Percentiles rank a stretch among this genome's conserved stretches.
phyloP scores from a whole-genome alignment of 2,113 vertebrate genomes.

The Sinosuthora webbiana region DNA sequence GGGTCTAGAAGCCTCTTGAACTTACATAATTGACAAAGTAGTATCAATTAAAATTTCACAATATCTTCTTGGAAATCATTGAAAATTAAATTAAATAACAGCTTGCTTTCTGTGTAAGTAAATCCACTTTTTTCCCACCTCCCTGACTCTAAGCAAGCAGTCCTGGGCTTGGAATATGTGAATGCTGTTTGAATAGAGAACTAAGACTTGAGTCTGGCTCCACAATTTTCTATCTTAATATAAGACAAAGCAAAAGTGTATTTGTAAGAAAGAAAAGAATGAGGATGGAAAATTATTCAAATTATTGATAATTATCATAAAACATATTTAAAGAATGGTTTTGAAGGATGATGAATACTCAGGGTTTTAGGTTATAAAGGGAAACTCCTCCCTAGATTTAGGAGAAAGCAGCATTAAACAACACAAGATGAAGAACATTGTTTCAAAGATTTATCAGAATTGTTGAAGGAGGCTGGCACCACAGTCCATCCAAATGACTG shows the following conservation, averaged over 20 bases:
- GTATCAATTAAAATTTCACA: background rate
- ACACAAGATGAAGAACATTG: background rate
- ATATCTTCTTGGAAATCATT: background rate
- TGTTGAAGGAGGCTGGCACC: background rate
- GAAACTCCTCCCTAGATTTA: background rate
- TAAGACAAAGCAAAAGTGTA: background rate
- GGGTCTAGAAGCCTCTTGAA: background rate
- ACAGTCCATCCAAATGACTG: background rate
- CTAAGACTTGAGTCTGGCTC: background rate
- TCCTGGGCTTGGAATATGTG: background rate
- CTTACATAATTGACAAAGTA: background rate
- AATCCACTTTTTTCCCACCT: background rate
- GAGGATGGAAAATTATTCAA: background rate
- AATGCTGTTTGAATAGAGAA: background rate
- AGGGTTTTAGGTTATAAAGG: background rate
- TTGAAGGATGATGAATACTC: background rate
- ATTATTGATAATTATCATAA: background rate
- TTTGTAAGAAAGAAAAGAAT: background rate
- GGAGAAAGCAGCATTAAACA: background rate
- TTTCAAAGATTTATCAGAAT: slow-evolving; percentile 7
- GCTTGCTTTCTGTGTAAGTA: background rate
- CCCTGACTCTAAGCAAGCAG: background rate
- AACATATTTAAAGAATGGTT: background rate
- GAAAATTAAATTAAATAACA: background rate
- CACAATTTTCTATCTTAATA: background rate